Conservation (phyloP, 2,113 vertebrate species). For the Leptosomus discolor region DNA sequence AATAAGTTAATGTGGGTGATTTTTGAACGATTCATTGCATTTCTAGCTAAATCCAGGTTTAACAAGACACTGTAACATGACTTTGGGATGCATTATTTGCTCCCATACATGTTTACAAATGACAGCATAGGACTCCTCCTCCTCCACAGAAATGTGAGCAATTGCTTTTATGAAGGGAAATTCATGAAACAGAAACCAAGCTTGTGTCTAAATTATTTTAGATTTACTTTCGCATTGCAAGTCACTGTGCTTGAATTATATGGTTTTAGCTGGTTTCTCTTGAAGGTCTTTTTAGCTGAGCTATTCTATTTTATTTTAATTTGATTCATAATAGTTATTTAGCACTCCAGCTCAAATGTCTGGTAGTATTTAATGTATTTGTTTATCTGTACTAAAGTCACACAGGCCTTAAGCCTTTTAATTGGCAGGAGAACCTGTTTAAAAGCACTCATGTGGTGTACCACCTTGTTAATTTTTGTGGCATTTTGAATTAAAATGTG, state of each 20-base stretch:
- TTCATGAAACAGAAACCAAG: background rate
- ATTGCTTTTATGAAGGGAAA: background rate
- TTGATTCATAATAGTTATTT: constrained; percentile 25
- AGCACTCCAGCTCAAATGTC: constrained; percentile 71
- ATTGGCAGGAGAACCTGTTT: constrained; percentile 36
- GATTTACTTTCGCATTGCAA: constrained; percentile 47
- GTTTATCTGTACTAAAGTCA: constrained; percentile 69
- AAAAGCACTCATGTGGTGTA: background rate
- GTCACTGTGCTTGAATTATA: constrained; percentile 56
- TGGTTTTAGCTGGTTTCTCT: constrained; percentile 70
- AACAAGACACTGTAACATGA: background rate
- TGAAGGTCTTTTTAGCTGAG: constrained; percentile 70
- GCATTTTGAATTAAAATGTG: background rate
- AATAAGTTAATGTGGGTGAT: background rate
- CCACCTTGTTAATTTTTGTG: background rate
- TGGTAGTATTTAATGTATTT: constrained; percentile 73
- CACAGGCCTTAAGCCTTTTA: constrained; percentile 42
- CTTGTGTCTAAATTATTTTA: background rate
- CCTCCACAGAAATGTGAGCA: background rate
- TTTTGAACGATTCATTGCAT: background rate
- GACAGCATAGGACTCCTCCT: background rate
- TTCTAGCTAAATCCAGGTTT: background rate
- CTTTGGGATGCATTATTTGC: background rate
- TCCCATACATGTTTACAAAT: background rate
- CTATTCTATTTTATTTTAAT: constrained; percentile 48